phyloP scores from a whole-genome alignment of 2,888 invertebrate genomes.

The Rhodophaea formosa region DNA sequence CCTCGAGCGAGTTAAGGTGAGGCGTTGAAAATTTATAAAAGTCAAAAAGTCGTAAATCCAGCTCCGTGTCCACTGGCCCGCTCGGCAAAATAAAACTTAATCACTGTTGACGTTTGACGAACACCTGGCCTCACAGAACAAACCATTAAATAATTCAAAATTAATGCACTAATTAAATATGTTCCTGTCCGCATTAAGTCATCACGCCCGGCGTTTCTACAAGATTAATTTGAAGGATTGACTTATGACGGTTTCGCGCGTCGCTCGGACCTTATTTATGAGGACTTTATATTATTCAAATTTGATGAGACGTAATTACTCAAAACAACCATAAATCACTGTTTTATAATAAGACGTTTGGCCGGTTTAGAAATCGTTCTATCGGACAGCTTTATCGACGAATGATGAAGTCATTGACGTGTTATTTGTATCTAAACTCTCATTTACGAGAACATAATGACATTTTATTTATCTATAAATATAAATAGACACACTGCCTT shows the following conservation, averaged over 20 bases:
- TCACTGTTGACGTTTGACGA: constrained; percentile 77
- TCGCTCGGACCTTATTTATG: constrained; percentile 66
- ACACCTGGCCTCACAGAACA: constrained; percentile 64
- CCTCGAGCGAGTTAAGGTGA: constrained; percentile 71
- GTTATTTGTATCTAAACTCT: constrained; percentile 55
- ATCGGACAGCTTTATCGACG: constrained; percentile 48
- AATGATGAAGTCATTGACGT: constrained; percentile 66
- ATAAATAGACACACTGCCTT: constrained; percentile 31
- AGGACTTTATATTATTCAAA: constrained; percentile 75
- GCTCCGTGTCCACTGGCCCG: constrained; percentile 43
- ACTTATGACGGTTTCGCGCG: constrained; percentile 71
- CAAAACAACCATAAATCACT: constrained; percentile 78
- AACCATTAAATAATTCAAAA: constrained; percentile 72
- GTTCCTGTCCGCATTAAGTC: constrained; percentile 72
- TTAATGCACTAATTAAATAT: constrained; percentile 78
- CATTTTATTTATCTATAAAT: constrained; percentile 47
- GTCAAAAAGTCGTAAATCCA: constrained; percentile 73
- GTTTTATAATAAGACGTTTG: constrained; percentile 65
- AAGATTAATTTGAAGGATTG: constrained; percentile 73
- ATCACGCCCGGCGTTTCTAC: constrained; percentile 65
- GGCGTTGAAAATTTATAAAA: constrained; percentile 73
- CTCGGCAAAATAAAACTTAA: constrained; percentile 71
- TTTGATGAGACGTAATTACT: constrained; percentile 80
- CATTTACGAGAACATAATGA: constrained; percentile 63
- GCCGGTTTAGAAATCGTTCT: constrained; percentile 61